Conservation (phyloP, 2,113 vertebrate species). For the Kryptolebias marmoratus region DNA sequence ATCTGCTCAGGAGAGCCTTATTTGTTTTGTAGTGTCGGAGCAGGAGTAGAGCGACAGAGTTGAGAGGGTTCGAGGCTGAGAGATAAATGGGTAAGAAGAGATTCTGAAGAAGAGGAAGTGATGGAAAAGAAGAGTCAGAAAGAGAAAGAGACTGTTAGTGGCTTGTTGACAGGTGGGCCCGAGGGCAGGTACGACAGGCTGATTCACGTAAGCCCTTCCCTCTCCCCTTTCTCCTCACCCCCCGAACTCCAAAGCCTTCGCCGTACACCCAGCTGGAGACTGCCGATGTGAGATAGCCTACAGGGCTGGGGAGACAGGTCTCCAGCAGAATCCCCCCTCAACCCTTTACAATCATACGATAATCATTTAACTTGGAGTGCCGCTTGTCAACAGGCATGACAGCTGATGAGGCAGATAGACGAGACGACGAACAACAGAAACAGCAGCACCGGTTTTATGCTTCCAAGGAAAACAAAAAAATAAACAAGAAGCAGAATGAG, state of each 20-base stretch:
- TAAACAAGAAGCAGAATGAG: slow-evolving; percentile 28
- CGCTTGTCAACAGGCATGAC: slow-evolving; percentile 61
- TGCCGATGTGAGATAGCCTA: slow-evolving; percentile 73
- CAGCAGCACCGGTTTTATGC: slow-evolving; percentile 19
- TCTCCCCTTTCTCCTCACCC: slow-evolving; percentile 9
- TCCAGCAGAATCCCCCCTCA: slow-evolving; percentile 64
- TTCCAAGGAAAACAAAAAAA: slow-evolving; percentile 33
- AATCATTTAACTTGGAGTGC: slow-evolving; percentile 70
- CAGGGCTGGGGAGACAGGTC: slow-evolving; percentile 72
- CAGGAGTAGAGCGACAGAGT: slow-evolving; percentile 41
- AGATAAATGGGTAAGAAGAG: slow-evolving; percentile 58
- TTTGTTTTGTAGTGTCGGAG: slow-evolving; percentile 63
- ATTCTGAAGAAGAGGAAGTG: slow-evolving; percentile 55
- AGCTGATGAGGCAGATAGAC: slow-evolving; percentile 60
- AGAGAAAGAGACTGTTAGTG: slow-evolving; percentile 61
- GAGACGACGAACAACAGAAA: slow-evolving; percentile 60
- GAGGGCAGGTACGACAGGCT: slow-evolving; percentile 74
- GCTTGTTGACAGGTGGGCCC: slow-evolving; percentile 77
- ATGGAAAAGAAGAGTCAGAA: slow-evolving; percentile 57
- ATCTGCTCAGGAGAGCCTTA: slow-evolving; percentile 62
- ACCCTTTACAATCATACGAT: slow-evolving; percentile 69
- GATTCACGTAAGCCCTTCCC: slow-evolving; percentile 69
- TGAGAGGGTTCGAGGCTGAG: slow-evolving; percentile 40
- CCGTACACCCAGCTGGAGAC: slow-evolving; percentile 63
- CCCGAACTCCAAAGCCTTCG: slow-evolving; percentile 31